Base-by-base conservation (phyloP, 2,888 invertebrate genomes). In the Yponomeuta cagnagella region DNA sequence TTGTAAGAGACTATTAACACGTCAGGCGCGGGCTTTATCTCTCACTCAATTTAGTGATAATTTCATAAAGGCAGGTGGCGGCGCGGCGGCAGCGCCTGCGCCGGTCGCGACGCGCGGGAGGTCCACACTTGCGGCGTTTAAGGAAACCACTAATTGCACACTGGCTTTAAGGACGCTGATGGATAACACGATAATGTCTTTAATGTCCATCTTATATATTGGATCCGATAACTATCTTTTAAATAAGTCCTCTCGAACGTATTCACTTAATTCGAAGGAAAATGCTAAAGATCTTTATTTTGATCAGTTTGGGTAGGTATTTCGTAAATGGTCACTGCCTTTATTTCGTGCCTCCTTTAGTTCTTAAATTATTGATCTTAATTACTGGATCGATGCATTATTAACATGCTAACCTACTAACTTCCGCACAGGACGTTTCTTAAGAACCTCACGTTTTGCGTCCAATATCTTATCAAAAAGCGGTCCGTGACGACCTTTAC, bases 21-120 rank as follows among this genome's bases (percentile, higher is more conserved):
- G 87, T 89, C 89, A 84, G 80, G 78, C 81, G 79, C 79, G 75
- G 82, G 81, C 79, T 86, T 88, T 90, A 89, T 88, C 85, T 86
- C 90, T 90, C 88, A 90, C 89, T 90, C 87, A 90, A 89, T 89
- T 88, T 84, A 83, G 84, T 83, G 87, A 87, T 90, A 86, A 88
- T 88, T 90, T 86, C 85, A 87, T 87, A 86, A 87, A 83, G 79
- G 77, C 80, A 77, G 77, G 72, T 76, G 80, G 75, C 73, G 73
- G 48, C 33, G 33, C 33, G 30, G 58, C 69, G 33, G 37, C 67
- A 43, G 15, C 23, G 68, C 70, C 58, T 31, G 82, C 81, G 80
- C 80, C 79, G 76, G 75, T 75, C 78, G 74, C 77, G 77, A 75
- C 75, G 77, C 77, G 48, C 75, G 76, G 87, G 83, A 82, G 89